Evolutionary conservation across 2,113 vertebrate species (phyloP).

Genomic region (Alces alces): DNA sequence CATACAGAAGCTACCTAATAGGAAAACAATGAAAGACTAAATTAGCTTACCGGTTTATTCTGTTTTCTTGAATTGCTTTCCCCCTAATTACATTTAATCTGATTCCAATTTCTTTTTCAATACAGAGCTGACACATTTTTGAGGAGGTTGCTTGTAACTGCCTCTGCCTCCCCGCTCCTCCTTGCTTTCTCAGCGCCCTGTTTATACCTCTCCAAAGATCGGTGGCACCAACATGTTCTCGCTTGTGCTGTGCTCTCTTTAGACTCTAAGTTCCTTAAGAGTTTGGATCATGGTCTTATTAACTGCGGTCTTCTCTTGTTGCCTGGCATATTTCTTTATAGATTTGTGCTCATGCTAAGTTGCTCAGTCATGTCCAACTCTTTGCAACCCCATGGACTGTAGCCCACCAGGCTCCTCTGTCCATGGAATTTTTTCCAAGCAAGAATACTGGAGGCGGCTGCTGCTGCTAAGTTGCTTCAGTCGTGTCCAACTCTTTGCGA

Average conservation of each 20-base stretch:
- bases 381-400: neutral
- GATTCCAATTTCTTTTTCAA: constrained; percentile 8
- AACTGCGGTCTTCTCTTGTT: neutral
- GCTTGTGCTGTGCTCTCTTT: neutral
- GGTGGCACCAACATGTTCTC: neutral
- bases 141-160: neutral
- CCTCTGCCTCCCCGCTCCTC: neutral
- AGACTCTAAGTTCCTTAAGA: neutral
- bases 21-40: neutral
- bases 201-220: neutral
- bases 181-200: neutral
- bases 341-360: neutral
- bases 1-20: neutral
- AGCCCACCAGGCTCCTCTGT: neutral
- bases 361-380: neutral
- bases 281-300: neutral
- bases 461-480: too few relatives aligned
- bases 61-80: neutral
- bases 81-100: neutral
- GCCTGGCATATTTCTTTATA: neutral
- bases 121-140: neutral
- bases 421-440: neutral
- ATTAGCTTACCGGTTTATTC: neutral
- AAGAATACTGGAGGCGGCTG: neutral
- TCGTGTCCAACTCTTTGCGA: too few relatives aligned